Evolutionary conservation across 1,140 invertebrate species (phyloP), one percentile per base, ranked within the genome.

Genomic region (Subanguina moxae): DNA sequence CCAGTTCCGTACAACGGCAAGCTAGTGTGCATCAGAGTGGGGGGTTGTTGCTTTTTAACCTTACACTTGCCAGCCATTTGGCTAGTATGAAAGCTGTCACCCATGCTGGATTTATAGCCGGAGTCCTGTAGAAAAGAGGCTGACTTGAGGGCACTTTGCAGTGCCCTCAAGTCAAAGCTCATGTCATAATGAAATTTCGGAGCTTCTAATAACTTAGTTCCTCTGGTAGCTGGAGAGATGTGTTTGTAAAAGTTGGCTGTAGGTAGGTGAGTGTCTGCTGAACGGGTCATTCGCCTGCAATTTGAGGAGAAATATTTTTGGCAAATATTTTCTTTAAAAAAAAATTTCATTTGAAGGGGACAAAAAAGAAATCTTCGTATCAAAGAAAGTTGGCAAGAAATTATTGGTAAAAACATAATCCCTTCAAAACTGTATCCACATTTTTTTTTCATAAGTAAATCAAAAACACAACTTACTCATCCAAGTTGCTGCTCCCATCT

Each of bases 1-100:
- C 58, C 58, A 19, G 58, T 61, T 3, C 58, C 58, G n/a, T 61
- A 61, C n/a, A 61, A 61, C 3, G 58, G 58, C 58, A 61, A 61
- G 19, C n/a, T 43, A 5, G n/a, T 43, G n/a, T 25, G n/a, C 48
- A 52, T 25, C n/a, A 52, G 8, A 25, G 48, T 52, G 8, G 48
- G 48, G 8, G 8, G 3, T 15, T 52, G 3, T 15, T 52, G 48
- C 15, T 19, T 19, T 52, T 21, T 25, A 15, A 8, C 23, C 23
- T 25, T 52, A 7, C 17, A 8, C 48, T 52, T 52, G 28, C 19
- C 8, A 15, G 48, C 3, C n/a, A 25, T 8, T 61, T 61, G 28
- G 8, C 28, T 19, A 13, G 27, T 21, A 61, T 3, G 3, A 19
- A 21, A 19, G 21, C 5, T 30, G 28, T 61, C 58, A 56, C 3